Conservation (phyloP, 2,888 invertebrate genomes). For the Netelia melanura region DNA sequence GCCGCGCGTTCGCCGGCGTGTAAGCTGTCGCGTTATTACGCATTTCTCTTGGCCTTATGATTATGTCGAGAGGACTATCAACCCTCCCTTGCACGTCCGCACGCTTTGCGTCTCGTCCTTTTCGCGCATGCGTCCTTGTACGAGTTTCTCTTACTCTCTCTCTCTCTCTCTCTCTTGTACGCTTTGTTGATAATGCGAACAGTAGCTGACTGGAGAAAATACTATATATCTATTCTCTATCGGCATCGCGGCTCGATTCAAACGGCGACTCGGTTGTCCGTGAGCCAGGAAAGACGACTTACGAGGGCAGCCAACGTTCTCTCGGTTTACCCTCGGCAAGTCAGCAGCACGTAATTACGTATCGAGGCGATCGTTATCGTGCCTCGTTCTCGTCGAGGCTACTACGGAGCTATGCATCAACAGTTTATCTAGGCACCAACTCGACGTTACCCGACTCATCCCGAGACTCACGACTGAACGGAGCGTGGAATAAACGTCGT, state of each 20-base stretch:
- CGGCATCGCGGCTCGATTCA: neutral
- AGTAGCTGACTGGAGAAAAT: constrained; percentile 14
- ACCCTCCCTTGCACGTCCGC: constrained; percentile 56
- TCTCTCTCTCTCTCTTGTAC: constrained; percentile 24
- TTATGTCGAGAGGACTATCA: constrained; percentile 73
- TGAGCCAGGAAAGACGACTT: constrained; percentile 36
- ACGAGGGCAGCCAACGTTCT: constrained; percentile 25
- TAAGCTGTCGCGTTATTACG: constrained; percentile 81
- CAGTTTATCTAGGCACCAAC: neutral
- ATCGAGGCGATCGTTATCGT: constrained; percentile 55
- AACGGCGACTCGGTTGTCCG: constrained; percentile 43
- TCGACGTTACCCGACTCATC: neutral
- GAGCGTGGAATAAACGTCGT: neutral
- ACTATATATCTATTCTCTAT: neutral
- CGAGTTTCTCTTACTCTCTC: constrained; percentile 3
- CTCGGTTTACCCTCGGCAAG: constrained; percentile 29
- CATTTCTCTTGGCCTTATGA: constrained; percentile 76
- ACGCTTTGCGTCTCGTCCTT: constrained; percentile 21
- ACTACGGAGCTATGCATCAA: neutral
- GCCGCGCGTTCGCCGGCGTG: constrained; percentile 75
- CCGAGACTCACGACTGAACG: neutral
- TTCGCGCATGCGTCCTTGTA: neutral
- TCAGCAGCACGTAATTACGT: constrained; percentile 53
- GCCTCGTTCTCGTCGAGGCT: constrained; percentile 39
- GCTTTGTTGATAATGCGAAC: constrained; percentile 38